Conservation (phyloP, 2,797 vertebrate species). For the Phataginus tricuspis region DNA sequence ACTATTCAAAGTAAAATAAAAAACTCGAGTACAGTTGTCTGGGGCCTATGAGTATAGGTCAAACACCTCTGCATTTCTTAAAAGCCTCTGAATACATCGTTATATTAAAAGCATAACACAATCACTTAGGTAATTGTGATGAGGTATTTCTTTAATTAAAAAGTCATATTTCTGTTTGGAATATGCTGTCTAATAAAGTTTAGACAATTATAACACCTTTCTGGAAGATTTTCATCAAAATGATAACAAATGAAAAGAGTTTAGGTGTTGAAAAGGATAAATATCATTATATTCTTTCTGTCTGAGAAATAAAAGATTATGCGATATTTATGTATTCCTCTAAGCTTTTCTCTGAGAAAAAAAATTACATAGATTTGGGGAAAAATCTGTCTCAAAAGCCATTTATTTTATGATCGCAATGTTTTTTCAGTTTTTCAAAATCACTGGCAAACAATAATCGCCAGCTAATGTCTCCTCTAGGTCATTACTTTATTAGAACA, state of each 20-base stretch:
- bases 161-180: background rate
- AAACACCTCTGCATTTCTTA: background rate
- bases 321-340: background rate
- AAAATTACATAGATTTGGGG: background rate
- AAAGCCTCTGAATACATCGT: background rate
- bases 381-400: constrained; percentile 15
- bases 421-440: constrained; percentile 27
- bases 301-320: constrained; percentile 45
- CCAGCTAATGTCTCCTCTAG: background rate
- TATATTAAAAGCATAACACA: constrained; percentile 1
- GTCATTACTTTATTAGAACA: constrained; percentile 32
- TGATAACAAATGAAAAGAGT: background rate
- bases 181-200: constrained; percentile 2
- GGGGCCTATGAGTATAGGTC: background rate
- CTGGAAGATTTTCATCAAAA: constrained; percentile 31
- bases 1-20: constrained; percentile 19
- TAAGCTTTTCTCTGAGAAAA: constrained; percentile 40
- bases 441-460: constrained; percentile 22
- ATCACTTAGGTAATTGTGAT: constrained; percentile 21
- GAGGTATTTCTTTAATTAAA: constrained; percentile 20
- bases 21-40: constrained; percentile 34
- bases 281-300: background rate
- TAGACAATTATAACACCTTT: constrained; percentile 5
- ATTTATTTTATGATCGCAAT: constrained; percentile 40
- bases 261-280: background rate